These are phyloP conservation scores for Apodemia zela DNA, from an alignment of 2,888 invertebrate species.

Conservation along the genomic window DNA sequence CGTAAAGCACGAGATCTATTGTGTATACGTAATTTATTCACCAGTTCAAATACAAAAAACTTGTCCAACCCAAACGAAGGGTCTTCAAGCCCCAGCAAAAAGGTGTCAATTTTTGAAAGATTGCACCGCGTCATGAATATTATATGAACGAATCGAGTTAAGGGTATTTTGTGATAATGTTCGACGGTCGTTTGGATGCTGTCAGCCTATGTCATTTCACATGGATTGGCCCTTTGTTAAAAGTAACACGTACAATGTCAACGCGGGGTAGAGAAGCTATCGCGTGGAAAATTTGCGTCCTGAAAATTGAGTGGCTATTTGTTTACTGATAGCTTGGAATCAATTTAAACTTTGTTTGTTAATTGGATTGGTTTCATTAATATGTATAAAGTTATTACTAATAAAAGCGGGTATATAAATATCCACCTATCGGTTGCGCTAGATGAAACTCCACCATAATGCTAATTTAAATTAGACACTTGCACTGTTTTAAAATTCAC, in stretches of 20 bases:
- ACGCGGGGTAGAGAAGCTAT: conserved; percentile 46
- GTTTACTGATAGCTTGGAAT: conserved; percentile 19
- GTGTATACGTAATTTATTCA: conserved; percentile 74
- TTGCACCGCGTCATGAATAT: conserved; percentile 78
- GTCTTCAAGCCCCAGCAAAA: conserved; percentile 53
- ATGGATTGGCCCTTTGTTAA: conserved; percentile 78
- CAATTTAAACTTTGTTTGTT: conserved; percentile 14
- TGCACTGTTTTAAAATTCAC: too few species aligned
- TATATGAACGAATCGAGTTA: conserved; percentile 79
- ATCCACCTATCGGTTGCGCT: too few species aligned
- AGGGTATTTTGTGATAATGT: conserved; percentile 79
- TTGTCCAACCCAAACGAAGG: conserved; percentile 58
- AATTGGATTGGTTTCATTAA: conserved; percentile 17
- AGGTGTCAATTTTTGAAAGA: conserved; percentile 81
- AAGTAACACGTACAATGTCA: conserved; percentile 75
- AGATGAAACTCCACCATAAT: not conserved
- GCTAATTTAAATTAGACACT: too few species aligned
- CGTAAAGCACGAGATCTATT: conserved; percentile 48
- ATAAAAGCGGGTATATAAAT: conserved; percentile 6
- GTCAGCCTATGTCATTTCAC: conserved; percentile 78
- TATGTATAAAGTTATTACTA: conserved; percentile 6
- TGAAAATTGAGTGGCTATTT: conserved; percentile 35
- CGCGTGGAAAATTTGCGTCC: conserved; percentile 57
- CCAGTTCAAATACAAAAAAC: conserved; percentile 69
- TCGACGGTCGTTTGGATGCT: conserved; percentile 66